phyloP scores from a whole-genome alignment of 2,797 vertebrate genomes.

The Novumbra hubbsi region DNA sequence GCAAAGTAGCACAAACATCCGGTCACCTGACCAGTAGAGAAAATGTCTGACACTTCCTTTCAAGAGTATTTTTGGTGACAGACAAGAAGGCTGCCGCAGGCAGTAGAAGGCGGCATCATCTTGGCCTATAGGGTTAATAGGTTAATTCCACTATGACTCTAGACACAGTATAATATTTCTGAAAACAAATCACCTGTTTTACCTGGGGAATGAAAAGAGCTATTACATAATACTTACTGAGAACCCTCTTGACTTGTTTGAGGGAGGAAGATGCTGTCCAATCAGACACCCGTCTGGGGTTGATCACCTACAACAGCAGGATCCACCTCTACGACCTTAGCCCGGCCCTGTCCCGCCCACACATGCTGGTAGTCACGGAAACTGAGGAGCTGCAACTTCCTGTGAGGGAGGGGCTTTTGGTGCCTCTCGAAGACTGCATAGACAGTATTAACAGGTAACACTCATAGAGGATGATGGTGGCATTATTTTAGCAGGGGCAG shows the following conservation, averaged over 20 bases:
- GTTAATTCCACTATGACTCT: too few species aligned
- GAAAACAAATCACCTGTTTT: too few species aligned
- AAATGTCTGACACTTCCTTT: too few species aligned
- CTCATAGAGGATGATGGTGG: background rate
- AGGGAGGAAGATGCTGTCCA: conserved; percentile 49
- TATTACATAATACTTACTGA: background rate
- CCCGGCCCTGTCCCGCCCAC: conserved; percentile 71
- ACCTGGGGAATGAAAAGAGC: too few species aligned
- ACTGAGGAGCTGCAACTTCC: conserved; percentile 74
- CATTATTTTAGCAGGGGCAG: too few species aligned
- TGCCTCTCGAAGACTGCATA: conserved; percentile 68
- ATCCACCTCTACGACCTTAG: conserved; percentile 79
- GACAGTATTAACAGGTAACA: conserved; percentile 67
- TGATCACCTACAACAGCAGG: conserved; percentile 77
- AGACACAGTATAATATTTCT: too few species aligned
- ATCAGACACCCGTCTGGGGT: conserved; percentile 66
- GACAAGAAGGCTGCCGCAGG: too few species aligned
- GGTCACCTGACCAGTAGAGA: too few species aligned
- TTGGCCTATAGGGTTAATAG: too few species aligned
- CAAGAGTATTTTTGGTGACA: too few species aligned
- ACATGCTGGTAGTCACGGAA: conserved; percentile 79
- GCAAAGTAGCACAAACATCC: too few species aligned
- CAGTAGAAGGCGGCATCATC: too few species aligned
- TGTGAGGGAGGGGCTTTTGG: conserved; percentile 74
- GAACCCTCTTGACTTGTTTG: conserved; percentile 10